Percentiles rank a stretch among this genome's conserved stretches.
These are phyloP conservation scores for Sphaeridia pumilis DNA, from an alignment of 2,888 invertebrate genomes.

Conservation along the genomic window DNA sequence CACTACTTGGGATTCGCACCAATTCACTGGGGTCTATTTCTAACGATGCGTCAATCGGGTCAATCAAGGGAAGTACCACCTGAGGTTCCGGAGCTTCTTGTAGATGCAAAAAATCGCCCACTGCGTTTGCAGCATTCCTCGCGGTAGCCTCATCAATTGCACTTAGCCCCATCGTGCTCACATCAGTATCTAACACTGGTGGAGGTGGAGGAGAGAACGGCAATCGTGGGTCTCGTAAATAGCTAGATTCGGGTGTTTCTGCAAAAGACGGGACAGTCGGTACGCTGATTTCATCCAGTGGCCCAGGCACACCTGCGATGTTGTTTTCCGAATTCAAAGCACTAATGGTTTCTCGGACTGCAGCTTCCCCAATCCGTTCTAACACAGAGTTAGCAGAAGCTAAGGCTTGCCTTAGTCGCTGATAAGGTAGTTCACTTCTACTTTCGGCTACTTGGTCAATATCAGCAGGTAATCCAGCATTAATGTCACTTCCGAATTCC, in stretches of 20 bases:
- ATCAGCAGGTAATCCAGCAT: not conserved
- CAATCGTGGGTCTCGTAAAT: not conserved
- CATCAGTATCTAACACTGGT: not conserved
- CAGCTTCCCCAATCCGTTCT: conserved; percentile 5
- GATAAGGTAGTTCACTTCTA: not conserved
- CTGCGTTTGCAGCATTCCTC: conserved; percentile 4
- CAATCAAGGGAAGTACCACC: no score
- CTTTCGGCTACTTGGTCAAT: not conserved
- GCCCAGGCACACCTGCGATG: not conserved
- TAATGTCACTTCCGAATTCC: no score
- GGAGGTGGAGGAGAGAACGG: not conserved
- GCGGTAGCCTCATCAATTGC: conserved; percentile 9
- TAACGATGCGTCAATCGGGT: no score
- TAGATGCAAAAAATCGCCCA: no score
- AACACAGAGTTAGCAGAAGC: not conserved
- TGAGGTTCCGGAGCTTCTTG: no score
- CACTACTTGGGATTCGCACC: no score
- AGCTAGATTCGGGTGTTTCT: not conserved
- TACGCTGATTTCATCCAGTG: not conserved
- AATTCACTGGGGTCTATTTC: no score
- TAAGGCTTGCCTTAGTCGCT: not conserved
- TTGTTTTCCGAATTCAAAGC: not conserved
- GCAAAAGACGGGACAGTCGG: not conserved
- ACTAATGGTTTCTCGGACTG: conserved; percentile 5
- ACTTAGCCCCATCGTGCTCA: not conserved